Conservation (phyloP, 2,113 vertebrate species). For the Burhinus bistriatus region DNA sequence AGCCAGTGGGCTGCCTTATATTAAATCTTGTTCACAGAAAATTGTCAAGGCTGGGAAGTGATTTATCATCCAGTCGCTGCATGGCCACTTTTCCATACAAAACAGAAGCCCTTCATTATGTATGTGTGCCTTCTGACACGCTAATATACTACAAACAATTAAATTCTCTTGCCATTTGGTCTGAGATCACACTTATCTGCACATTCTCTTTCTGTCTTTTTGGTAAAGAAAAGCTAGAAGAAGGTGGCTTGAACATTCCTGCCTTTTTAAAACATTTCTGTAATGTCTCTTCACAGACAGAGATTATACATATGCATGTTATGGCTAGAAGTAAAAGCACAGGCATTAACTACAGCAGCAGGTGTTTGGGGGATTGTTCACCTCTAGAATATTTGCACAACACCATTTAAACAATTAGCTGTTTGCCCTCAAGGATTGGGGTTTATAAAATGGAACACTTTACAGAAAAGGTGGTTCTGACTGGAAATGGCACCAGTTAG, state of each 20-base stretch:
- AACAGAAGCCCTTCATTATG: background rate
- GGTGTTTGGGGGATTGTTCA: conserved; percentile 21
- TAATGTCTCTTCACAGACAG: background rate
- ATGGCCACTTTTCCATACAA: background rate
- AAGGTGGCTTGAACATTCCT: conserved; percentile 1
- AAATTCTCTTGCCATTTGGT: background rate
- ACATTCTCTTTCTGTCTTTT: background rate
- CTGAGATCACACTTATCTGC: background rate
- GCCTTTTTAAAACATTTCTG: background rate
- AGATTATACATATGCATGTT: conserved; percentile 22
- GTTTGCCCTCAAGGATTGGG: conserved; percentile 22
- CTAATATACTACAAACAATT: background rate
- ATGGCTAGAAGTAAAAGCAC: conserved; percentile 40
- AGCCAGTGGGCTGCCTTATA: background rate
- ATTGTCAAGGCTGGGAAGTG: background rate
- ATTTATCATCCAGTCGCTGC: background rate
- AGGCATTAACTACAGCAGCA: conserved; percentile 21
- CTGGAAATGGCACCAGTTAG: background rate
- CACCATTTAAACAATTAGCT: conserved; percentile 35
- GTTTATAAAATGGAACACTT: background rate
- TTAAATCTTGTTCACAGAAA: background rate
- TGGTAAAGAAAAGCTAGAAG: background rate
- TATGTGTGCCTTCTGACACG: background rate
- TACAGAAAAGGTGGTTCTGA: background rate
- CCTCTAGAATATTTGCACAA: background rate